phyloP scores from a whole-genome alignment of 2,113 vertebrate species.

The Conger conger region DNA sequence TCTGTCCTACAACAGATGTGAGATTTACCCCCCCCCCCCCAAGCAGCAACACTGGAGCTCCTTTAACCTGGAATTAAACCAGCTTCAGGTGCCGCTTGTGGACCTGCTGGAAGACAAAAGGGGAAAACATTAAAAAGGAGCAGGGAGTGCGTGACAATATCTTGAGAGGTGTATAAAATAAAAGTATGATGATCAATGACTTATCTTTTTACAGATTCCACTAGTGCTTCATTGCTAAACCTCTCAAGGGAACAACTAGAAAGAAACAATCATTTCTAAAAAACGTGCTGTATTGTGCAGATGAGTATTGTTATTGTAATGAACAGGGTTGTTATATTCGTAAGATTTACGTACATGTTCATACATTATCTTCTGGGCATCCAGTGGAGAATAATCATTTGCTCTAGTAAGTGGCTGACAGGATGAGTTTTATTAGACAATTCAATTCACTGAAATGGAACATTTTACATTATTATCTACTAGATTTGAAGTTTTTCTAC shows the following conservation, averaged over 20 bases:
- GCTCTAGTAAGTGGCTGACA: conserved; percentile 7
- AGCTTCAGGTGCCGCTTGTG: too few relatives aligned
- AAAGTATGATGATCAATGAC: background rate
- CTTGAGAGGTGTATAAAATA: background rate
- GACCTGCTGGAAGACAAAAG: too few relatives aligned
- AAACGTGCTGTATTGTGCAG: background rate
- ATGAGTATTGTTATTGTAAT: conserved; percentile 8
- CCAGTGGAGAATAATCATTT: conserved; percentile 9
- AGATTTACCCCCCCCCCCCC: too few relatives aligned
- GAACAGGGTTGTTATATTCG: conserved; percentile 4
- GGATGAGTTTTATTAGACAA: conserved; percentile 7
- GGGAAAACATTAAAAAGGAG: too few relatives aligned
- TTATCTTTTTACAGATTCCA: conserved; percentile 1
- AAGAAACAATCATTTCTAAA: background rate
- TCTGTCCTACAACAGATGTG: too few relatives aligned
- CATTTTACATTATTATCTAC: conserved; percentile 7
- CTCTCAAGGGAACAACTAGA: background rate
- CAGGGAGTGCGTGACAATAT: too few relatives aligned
- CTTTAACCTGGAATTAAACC: too few relatives aligned
- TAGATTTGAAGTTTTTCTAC: background rate
- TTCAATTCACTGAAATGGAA: background rate
- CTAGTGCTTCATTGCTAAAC: background rate
- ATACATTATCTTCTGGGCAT: background rate
- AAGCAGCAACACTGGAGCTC: too few relatives aligned
- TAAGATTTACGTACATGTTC: conserved; percentile 7